These are phyloP conservation scores for Ctenochaetus hawaiiensis DNA, from an alignment of 2,797 vertebrate species.

Conservation along the genomic window DNA sequence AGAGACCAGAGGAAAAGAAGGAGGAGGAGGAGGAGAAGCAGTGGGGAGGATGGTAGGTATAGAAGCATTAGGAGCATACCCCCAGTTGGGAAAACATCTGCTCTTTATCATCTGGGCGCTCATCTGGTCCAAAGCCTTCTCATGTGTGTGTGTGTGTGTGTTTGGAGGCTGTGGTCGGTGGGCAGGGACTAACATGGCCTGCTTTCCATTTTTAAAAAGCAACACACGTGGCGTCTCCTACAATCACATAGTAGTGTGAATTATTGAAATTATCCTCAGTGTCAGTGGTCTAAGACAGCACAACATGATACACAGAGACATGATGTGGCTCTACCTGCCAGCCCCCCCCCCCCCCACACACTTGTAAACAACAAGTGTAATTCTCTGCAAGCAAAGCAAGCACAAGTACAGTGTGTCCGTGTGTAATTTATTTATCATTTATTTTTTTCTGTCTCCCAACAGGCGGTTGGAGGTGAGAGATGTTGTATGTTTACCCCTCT, in stretches of 20 bases:
- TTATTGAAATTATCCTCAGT: conserved; percentile 79
- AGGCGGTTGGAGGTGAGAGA: conserved; percentile 65
- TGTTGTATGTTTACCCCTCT: conserved; percentile 51
- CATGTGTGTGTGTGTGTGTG: conserved; percentile 42
- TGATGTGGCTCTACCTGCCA: conserved; percentile 53
- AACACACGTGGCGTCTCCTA: conserved; percentile 62
- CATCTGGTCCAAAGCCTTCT: conserved; percentile 49
- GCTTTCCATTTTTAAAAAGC: conserved; percentile 85
- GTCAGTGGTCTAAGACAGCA: conserved; percentile 68
- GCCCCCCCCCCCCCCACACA: conserved; percentile 40
- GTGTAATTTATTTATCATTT: conserved; percentile 80
- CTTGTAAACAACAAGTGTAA: conserved; percentile 77
- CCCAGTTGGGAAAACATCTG: conserved; percentile 74
- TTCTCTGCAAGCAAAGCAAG: conserved; percentile 70
- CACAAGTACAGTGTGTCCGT: conserved; percentile 50
- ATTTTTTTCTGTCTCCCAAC: conserved; percentile 68
- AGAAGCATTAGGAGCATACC: conserved; percentile 64
- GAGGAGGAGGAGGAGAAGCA: conserved; percentile 3
- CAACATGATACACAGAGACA: conserved; percentile 57
- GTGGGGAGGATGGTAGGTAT: conserved; percentile 50
- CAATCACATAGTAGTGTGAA: conserved; percentile 73
- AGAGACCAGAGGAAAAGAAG: conserved; percentile 51
- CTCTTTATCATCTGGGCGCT: conserved; percentile 64
- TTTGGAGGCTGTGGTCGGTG: conserved; percentile 49
- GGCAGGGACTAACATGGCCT: conserved; percentile 68